Evolutionary conservation across 1,140 invertebrate species (phyloP).

Genomic region (Lasioglossum albipes): DNA sequence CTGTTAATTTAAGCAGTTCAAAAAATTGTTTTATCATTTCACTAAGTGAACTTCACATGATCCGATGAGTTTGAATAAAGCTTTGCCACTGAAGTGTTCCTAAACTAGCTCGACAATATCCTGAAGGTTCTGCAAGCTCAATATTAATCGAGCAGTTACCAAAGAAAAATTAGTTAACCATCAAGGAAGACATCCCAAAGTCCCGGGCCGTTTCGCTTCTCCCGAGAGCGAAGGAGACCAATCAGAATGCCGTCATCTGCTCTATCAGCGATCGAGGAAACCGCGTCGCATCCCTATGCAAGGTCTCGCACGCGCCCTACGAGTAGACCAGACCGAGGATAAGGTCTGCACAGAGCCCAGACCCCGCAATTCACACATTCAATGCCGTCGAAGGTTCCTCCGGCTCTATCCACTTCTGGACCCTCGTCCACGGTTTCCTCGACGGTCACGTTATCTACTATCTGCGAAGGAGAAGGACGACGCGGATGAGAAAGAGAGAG

Average conservation of each 20-base stretch:
- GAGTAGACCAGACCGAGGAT: slow-evolving; percentile 18
- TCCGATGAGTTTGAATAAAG: too few species aligned
- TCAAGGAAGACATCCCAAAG: not conserved
- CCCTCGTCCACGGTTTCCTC: slow-evolving; percentile 64
- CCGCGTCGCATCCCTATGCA: slow-evolving; percentile 23
- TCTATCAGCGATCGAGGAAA: slow-evolving; percentile 21
- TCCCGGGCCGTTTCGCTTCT: not conserved
- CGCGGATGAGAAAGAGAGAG: not conserved
- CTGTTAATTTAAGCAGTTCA: too few species aligned
- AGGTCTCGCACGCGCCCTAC: slow-evolving; percentile 28
- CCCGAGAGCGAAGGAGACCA: not conserved
- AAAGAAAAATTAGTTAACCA: too few species aligned
- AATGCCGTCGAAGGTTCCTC: slow-evolving; percentile 65
- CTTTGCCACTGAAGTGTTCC: too few species aligned
- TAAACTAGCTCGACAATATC: too few species aligned
- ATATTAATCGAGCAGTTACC: too few species aligned
- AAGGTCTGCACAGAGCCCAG: slow-evolving; percentile 38
- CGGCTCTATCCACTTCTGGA: slow-evolving; percentile 52
- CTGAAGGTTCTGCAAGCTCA: too few species aligned
- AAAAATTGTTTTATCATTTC: too few species aligned
- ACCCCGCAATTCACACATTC: slow-evolving; percentile 73
- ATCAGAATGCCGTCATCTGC: not conserved
- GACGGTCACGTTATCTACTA: slow-evolving; percentile 69
- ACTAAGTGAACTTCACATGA: too few species aligned
- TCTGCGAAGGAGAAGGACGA: slow-evolving; percentile 41